A percentile compares a stretch with the other conserved stretches of the same genome.
phyloP scores from a whole-genome alignment of 1,140 invertebrate genomes.

The Diachasmimorpha longicaudata region DNA sequence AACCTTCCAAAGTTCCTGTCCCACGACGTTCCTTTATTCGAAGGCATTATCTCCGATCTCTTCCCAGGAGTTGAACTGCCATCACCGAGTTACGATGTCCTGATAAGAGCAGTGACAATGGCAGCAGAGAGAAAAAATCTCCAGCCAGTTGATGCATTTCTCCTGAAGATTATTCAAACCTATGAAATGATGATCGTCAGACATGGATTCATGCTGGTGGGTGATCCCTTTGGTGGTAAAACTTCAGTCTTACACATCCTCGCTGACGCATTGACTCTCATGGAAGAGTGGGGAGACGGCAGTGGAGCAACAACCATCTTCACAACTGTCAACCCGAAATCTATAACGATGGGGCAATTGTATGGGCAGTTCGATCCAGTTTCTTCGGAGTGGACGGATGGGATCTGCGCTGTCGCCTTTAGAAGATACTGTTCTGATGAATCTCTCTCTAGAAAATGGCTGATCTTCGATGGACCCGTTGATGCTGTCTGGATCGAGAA shows the following conservation, averaged over 20 bases:
- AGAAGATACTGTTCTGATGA: constrained; percentile 72
- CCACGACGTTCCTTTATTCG: constrained; percentile 86
- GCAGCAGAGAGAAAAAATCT: constrained; percentile 71
- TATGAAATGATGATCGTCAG: constrained; percentile 87
- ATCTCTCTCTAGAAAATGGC: constrained; percentile 75
- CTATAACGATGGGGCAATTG: constrained; percentile 88
- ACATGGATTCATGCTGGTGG: constrained; percentile 87
- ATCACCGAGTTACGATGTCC: constrained; percentile 73
- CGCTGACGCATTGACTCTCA: constrained; percentile 73
- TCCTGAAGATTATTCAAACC: constrained; percentile 77
- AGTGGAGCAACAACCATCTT: constrained; percentile 70
- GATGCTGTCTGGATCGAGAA: constrained; percentile 96
- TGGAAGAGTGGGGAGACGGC: constrained; percentile 67
- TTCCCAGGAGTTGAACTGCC: constrained; percentile 83
- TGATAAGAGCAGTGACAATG: constrained; percentile 65
- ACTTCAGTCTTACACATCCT: constrained; percentile 71
- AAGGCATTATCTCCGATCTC: constrained; percentile 90
- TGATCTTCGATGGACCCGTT: constrained; percentile 88
- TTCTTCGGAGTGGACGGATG: constrained; percentile 92
- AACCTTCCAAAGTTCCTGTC: constrained; percentile 93
- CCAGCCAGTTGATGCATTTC: constrained; percentile 74
- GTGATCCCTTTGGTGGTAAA: constrained; percentile 77
- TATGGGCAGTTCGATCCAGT: constrained; percentile 91
- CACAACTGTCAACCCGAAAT: constrained; percentile 89
- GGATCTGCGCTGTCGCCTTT: constrained; percentile 80